Evolutionary conservation across 2,888 invertebrate species (phyloP).

Genomic region (Eueremaeus valkanovi): DNA sequence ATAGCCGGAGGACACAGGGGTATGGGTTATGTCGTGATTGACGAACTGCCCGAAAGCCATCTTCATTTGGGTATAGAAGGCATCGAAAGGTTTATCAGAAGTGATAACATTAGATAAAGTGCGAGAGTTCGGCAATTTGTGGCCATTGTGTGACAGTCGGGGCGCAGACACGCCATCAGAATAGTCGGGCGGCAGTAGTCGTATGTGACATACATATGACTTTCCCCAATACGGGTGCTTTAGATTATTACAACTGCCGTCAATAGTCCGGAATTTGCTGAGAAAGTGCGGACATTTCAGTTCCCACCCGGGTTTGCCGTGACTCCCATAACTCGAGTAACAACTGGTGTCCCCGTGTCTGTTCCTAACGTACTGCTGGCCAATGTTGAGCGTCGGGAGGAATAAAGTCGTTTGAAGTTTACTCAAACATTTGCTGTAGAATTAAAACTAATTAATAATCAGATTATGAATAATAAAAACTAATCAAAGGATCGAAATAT

Average conservation of each 20-base stretch:
- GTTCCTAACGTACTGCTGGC: not conserved
- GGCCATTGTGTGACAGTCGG: constrained; percentile 55
- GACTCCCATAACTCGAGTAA: constrained; percentile 29
- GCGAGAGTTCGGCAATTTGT: constrained; percentile 76
- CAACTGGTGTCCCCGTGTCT: constrained; percentile 39
- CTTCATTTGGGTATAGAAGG: constrained; percentile 75
- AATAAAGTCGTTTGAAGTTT: constrained; percentile 33
- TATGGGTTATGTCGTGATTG: constrained; percentile 91
- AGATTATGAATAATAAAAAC: not conserved
- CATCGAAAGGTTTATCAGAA: constrained; percentile 54
- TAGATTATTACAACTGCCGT: constrained; percentile 84
- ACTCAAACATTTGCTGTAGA: constrained; percentile 37
- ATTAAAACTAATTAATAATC: not conserved
- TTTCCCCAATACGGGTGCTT: constrained; percentile 73
- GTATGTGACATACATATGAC: constrained; percentile 72
- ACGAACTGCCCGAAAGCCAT: constrained; percentile 92
- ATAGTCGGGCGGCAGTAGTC: constrained; percentile 75
- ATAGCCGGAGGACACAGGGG: constrained; percentile 58
- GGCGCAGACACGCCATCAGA: constrained; percentile 62
- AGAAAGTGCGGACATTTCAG: not conserved
- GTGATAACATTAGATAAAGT: constrained; percentile 77
- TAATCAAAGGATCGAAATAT: not conserved
- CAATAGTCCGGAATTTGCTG: constrained; percentile 68
- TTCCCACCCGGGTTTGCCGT: not conserved
- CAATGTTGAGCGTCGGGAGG: constrained; percentile 29